Base-by-base conservation (phyloP, 1,140 invertebrate genomes). In the Pectinophora gossypiella region DNA sequence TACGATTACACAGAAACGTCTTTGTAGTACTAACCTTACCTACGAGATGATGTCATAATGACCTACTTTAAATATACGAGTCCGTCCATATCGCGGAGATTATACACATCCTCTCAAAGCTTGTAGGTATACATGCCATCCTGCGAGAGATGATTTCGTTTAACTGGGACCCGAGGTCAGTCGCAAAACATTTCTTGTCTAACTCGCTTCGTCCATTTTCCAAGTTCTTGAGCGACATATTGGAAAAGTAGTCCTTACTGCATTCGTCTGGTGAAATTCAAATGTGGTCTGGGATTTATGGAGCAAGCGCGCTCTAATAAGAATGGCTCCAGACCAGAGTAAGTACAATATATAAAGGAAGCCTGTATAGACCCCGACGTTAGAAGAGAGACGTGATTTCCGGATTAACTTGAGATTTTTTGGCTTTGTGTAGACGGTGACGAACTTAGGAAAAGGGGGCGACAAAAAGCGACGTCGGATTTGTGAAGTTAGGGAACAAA, bases 261-360 rank as follows among this genome's bases (percentile, higher is more conserved):
- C 27, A 48, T 32, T 48, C 52, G 15, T 48, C n/a, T 36, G 23
- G 23, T 32, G 32, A 36, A 48, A 67, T 56, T 63, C 52, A 61
- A 67, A 67, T 61, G 56, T 58, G 57, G 20, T 51, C 60, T 19
- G 45, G 60, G 59, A 67, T 63, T 67, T 67, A 67, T 67, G 38
- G 57, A 22, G 43, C 38, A 42, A 50, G 51, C 44, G 51, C 59
- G 43, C 57, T 48, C 45, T 56, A 58, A 59, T 67, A 51, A 46
- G 45, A 62, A 63, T 60, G 46, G 48, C 23, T 54, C 23, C 12
- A 5, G 12, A 27, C 23, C 5, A 5, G 12, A 27, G 23, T n/a
- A n/a, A n/a, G n/a, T n/a, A n/a, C n/a, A n/a, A n/a, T n/a, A n/a
- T 27, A 27, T 27, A 27, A 27, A 27, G 23, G 23, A 27, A 27